Evolutionary conservation across 1,140 invertebrate species (phyloP).

Genomic region (Copidosoma floridanum): DNA sequence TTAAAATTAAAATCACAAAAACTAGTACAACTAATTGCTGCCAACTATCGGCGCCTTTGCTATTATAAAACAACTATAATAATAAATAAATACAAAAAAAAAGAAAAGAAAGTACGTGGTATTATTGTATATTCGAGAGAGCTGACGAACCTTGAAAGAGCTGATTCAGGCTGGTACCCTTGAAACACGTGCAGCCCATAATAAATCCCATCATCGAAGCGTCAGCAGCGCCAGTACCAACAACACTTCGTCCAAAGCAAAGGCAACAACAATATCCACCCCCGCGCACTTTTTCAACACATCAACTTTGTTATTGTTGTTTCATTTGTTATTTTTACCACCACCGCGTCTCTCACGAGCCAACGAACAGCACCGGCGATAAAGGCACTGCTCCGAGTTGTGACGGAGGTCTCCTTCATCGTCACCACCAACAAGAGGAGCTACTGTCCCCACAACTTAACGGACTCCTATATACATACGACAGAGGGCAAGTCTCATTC

Average conservation of each 20-base stretch:
- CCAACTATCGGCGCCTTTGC: no score
- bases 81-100: neutral
- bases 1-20: no score
- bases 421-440: no score
- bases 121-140: no score
- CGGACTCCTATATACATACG: no score
- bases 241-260: no score
- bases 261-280: neutral
- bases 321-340: neutral
- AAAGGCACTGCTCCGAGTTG: neutral
- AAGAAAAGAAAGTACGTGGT: neutral
- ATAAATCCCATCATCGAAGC: slow-evolving; percentile 78
- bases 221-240: neutral
- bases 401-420: neutral
- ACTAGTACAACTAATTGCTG: no score
- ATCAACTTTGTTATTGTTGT: no score
- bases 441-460: no score
- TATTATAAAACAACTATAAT: neutral
- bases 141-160: slow-evolving; percentile 52
- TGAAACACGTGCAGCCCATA: slow-evolving; percentile 85
- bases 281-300: neutral
- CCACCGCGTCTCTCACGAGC: neutral
- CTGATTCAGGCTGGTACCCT: slow-evolving; percentile 65
- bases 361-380: neutral
- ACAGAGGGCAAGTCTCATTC: no score